Conservation (phyloP, 2,888 invertebrate genomes). For the Sepioteuthis lessoniana region DNA sequence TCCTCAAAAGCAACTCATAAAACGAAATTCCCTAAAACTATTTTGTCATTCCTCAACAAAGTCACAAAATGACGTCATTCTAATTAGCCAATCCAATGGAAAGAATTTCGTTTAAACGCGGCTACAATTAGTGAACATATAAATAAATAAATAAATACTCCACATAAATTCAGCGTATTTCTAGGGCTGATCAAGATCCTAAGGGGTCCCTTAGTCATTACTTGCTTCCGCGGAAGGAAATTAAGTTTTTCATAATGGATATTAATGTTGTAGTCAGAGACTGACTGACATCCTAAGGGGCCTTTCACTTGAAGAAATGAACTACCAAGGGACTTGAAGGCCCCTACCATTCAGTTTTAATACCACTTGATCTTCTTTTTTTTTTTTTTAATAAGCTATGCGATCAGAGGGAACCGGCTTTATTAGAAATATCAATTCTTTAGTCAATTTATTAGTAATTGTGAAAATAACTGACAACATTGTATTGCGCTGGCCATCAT, state of each 20-base stretch:
- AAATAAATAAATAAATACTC: not conserved
- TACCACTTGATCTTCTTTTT: not conserved
- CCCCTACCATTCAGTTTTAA: not conserved
- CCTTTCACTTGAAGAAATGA: not conserved
- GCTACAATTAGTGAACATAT: not conserved
- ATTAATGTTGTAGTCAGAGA: constrained; percentile 12
- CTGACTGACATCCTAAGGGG: not conserved
- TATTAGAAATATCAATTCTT: not conserved
- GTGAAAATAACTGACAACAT: not conserved
- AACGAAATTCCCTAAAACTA: not conserved
- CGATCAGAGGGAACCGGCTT: not conserved
- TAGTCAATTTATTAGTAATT: not conserved
- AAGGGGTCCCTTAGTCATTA: not conserved
- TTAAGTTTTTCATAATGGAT: not conserved
- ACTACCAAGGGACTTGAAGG: not conserved
- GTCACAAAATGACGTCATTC: not conserved
- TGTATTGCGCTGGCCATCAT: not conserved
- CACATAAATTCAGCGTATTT: not conserved
- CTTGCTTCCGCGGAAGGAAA: not conserved
- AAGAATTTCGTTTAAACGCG: not conserved
- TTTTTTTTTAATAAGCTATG: not conserved
- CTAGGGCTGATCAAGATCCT: not conserved
- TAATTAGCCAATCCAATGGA: not conserved
- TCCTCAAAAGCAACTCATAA: not conserved
- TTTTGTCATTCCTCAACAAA: not conserved